A percentile compares a stretch with the other conserved stretches of the same genome.
These are phyloP conservation scores for human (Homo sapiens) DNA, from an alignment of 2,113 vertebrate species.

Conservation along the genomic window DNA sequence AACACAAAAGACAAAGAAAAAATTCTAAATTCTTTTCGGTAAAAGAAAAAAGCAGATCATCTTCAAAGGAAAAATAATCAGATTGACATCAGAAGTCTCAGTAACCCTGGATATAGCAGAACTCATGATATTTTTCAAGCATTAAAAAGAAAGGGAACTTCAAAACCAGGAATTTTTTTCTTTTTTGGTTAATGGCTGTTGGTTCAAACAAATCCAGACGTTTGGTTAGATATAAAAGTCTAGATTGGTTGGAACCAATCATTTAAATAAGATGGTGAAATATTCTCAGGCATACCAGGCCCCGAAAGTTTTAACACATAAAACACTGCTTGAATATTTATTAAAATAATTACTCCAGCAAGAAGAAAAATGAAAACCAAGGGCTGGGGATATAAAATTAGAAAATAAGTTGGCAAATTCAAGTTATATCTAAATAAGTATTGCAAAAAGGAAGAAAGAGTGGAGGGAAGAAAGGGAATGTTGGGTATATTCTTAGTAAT, in stretches of 20 bases:
- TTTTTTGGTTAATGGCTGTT: no score
- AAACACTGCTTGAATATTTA: not conserved
- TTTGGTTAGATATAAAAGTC: no score
- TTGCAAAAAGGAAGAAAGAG: not conserved
- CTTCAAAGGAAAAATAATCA: conserved; percentile 33
- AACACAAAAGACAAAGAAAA: not conserved
- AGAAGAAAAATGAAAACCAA: not conserved
- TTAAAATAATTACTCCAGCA: not conserved
- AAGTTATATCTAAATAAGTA: not conserved
- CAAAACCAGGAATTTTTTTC: not conserved
- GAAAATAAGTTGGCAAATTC: not conserved
- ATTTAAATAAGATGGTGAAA: not conserved
- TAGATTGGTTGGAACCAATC: not conserved
- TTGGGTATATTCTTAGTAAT: not conserved
- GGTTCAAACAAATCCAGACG: no score
- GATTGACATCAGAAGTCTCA: not conserved
- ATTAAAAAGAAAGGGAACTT: not conserved
- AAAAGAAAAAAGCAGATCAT: not conserved
- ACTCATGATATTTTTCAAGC: not conserved
- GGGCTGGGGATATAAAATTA: not conserved
- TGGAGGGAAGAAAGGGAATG: not conserved
- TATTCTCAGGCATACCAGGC: not conserved
- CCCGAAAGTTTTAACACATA: not conserved
- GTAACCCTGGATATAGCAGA: not conserved
- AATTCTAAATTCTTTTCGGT: not conserved